Evolutionary conservation across 2,113 vertebrate genomes (phyloP).

Genomic region (Leucopsar rothschildi): DNA sequence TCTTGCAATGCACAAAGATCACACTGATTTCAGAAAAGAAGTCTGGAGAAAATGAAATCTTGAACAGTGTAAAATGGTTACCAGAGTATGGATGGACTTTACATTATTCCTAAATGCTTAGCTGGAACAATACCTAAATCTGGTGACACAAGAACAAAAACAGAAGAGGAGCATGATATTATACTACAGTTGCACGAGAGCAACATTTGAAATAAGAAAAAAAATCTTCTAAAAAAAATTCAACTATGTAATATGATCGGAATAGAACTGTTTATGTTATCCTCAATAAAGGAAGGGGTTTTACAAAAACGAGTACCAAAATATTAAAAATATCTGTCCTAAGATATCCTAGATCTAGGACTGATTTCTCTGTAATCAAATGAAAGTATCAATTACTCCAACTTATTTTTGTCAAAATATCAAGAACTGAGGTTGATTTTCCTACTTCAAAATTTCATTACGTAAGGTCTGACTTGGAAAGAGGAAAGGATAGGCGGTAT

Average conservation of each 20-base stretch:
- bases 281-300: background rate
- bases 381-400: background rate
- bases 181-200: background rate
- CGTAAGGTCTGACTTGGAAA: background rate
- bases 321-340: background rate
- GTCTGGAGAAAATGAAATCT: background rate
- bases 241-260: background rate
- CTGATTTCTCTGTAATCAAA: background rate
- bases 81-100: background rate
- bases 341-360: background rate
- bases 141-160: background rate
- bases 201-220: background rate
- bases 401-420: background rate
- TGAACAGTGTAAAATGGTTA: background rate
- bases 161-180: background rate
- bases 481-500: background rate
- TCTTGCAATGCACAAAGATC: background rate
- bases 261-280: background rate
- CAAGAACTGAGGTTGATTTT: background rate
- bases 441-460: background rate
- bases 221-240: background rate
- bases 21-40: background rate
- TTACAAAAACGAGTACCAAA: background rate
- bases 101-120: background rate
- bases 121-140: background rate